Evolutionary conservation across 1,140 invertebrate genomes (phyloP).

Genomic region (Cydia strobilella): DNA sequence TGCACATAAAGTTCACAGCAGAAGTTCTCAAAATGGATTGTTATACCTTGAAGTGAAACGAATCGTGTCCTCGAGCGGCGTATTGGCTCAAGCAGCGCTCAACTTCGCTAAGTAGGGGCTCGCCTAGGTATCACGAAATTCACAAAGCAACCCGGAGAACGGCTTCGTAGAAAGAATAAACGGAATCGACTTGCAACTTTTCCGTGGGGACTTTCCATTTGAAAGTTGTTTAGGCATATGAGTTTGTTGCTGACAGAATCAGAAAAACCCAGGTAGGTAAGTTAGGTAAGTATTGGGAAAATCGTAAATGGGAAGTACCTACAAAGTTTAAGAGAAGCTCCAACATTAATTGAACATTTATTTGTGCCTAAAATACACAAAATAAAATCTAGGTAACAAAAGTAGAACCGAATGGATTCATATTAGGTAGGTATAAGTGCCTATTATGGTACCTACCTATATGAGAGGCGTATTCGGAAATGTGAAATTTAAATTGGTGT

Average conservation of each 20-base stretch:
- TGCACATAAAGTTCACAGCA: background rate
- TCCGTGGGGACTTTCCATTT: conserved; percentile 3
- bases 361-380: too few relatives aligned
- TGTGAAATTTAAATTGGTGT: too few relatives aligned
- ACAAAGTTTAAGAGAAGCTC: too few relatives aligned
- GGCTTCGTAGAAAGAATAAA: conserved; percentile 22
- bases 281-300: too few relatives aligned
- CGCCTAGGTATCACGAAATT: conserved; percentile 2
- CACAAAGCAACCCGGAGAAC: conserved; percentile 10
- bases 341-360: too few relatives aligned
- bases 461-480: too few relatives aligned
- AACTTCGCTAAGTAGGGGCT: conserved; percentile 28
- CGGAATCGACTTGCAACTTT: conserved; percentile 11
- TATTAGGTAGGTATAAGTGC: too few relatives aligned
- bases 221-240: conserved; percentile 5
- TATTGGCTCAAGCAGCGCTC: conserved; percentile 29
- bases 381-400: too few relatives aligned
- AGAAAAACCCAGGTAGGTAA: background rate
- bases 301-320: too few relatives aligned
- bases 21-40: conserved; percentile 18
- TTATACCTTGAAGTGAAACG: conserved; percentile 11
- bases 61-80: conserved; percentile 20
- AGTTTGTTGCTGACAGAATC: background rate
- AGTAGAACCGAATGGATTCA: too few relatives aligned
- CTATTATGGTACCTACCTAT: too few relatives aligned